A percentile compares a stretch with the other conserved stretches of the same genome.
phyloP scores from a whole-genome alignment of 2,888 invertebrate genomes.

The Conistra vaccinii region DNA sequence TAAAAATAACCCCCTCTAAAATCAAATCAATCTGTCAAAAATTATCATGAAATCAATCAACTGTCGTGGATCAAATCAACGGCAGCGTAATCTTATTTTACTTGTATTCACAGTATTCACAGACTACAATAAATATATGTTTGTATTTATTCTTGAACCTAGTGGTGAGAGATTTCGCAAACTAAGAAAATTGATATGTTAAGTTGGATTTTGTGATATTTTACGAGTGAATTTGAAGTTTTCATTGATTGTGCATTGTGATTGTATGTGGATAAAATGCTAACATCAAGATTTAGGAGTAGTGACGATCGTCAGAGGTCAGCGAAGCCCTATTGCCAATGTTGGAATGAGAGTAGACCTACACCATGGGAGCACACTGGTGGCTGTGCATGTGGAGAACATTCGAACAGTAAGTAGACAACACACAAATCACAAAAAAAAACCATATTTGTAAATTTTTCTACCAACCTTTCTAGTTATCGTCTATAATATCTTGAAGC shows the following conservation, averaged over 20 bases:
- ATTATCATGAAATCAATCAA: constrained; percentile 15
- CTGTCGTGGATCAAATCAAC: not conserved
- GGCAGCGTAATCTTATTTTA: not conserved
- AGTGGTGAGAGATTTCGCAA: constrained; percentile 14
- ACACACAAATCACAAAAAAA: not conserved
- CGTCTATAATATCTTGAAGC: not conserved
- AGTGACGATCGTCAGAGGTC: constrained; percentile 54
- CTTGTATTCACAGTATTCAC: too few relatives aligned
- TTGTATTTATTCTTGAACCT: constrained; percentile 13
- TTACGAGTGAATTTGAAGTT: constrained; percentile 21
- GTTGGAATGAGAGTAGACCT: constrained; percentile 76
- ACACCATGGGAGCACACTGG: constrained; percentile 76
- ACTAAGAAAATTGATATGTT: constrained; percentile 1
- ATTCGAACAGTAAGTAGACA: constrained; percentile 79
- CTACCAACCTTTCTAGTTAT: not conserved
- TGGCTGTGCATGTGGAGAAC: constrained; percentile 90
- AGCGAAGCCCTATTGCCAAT: constrained; percentile 82
- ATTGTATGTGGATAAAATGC: constrained; percentile 43
- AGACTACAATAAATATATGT: too few relatives aligned
- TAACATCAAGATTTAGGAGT: constrained; percentile 44
- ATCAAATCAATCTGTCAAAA: constrained; percentile 41
- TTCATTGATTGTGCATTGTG: constrained; percentile 23
- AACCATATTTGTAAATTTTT: not conserved
- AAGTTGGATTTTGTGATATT: constrained; percentile 28
- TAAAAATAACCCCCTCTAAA: constrained; percentile 21